Conservation (phyloP, 2,113 vertebrate genomes). For the Heliornis fulica region DNA sequence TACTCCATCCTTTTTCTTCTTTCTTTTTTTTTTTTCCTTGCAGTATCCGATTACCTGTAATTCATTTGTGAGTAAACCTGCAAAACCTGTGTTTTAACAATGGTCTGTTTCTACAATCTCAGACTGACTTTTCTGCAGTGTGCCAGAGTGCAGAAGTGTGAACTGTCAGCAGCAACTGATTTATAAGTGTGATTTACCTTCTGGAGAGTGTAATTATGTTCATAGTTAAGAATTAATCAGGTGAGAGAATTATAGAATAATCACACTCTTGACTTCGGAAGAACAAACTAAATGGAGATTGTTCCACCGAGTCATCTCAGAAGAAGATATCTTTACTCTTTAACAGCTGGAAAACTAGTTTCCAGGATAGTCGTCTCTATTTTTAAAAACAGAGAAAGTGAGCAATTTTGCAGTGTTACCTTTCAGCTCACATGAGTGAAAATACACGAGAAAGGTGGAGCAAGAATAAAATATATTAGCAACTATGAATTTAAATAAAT, state of each 20-base stretch:
- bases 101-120: not conserved
- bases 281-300: constrained; percentile 71
- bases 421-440: not conserved
- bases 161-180: constrained; percentile 75
- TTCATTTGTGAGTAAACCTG: not conserved
- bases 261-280: constrained; percentile 76
- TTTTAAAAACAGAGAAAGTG: not conserved
- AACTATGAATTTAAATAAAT: not conserved
- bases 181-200: constrained; percentile 81
- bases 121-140: constrained; percentile 11
- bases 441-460: not conserved
- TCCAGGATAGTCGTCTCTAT: not conserved
- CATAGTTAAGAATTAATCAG: constrained; percentile 83
- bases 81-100: not conserved
- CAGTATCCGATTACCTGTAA: not conserved
- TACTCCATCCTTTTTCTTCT: not conserved
- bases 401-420: not conserved
- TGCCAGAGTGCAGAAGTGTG: constrained; percentile 1
- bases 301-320: not conserved
- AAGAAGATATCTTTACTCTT: constrained; percentile 18
- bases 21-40: not conserved
- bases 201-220: constrained; percentile 80
- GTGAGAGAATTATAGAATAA: constrained; percentile 76
- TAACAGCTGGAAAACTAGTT: not conserved
- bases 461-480: not conserved